A percentile compares a stretch with the other conserved stretches of the same genome.
Conservation (phyloP, 2,113 vertebrate species). For the Prinia subflava region DNA sequence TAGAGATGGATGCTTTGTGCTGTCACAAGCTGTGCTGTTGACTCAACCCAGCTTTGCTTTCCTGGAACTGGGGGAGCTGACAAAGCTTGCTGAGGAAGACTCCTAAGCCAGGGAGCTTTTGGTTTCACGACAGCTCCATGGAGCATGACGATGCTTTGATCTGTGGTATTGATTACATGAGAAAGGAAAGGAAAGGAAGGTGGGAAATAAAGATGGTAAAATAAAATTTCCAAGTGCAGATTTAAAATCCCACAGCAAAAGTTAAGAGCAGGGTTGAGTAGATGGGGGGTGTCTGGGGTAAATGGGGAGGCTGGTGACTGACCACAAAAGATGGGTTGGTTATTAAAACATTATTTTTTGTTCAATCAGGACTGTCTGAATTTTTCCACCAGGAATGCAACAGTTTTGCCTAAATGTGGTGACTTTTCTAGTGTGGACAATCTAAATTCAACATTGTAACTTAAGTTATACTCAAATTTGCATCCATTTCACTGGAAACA, state of each 20-base stretch:
- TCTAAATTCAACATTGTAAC: not conserved
- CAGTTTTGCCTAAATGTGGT: not conserved
- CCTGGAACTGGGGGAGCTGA: not conserved
- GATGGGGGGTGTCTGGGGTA: not conserved
- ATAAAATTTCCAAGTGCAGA: not conserved
- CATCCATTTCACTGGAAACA: not conserved
- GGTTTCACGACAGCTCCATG: not conserved
- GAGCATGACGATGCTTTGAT: not conserved
- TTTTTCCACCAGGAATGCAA: not conserved
- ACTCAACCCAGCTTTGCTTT: not conserved
- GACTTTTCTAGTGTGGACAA: not conserved
- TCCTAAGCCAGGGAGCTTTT: not conserved
- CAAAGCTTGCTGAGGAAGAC: not conserved
- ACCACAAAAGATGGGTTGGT: not conserved
- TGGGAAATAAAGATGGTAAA: not conserved
- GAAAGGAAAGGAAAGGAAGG: not conserved
- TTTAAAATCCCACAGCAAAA: not conserved
- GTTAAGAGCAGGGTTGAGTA: not conserved
- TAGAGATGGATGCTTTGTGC: not conserved
- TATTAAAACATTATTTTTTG: not conserved
- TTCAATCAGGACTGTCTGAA: not conserved
- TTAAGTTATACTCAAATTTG: not conserved
- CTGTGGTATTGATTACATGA: not conserved
- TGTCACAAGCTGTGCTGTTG: conserved; percentile 10
- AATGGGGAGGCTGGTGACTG: not conserved